Evolutionary conservation across 2,888 invertebrate species (phyloP), one percentile per base, ranked within the genome.

Genomic region (Standfussiana lucernea): DNA sequence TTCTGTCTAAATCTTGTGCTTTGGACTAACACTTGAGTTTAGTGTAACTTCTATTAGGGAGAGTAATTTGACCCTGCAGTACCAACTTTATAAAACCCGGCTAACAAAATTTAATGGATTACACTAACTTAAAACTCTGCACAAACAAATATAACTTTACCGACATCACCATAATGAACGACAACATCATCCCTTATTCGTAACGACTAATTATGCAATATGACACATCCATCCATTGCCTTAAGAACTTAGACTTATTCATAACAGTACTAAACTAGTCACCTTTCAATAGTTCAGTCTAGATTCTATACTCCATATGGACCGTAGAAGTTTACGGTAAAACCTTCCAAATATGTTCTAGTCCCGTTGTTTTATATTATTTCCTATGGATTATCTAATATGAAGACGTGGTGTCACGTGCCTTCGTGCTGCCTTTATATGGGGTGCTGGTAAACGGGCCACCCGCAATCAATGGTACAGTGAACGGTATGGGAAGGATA

Each of bases 371-470:
- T 71, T 72, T 42, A 80, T 80, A 75, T 64, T 80, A 64, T 68
- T 82, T 80, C 78, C 61, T 85, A 77, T 82, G 62, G 21, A 82
- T 83, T 85, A 75, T 78, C 74, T 75, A 83, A 81, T 81, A 81
- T 76, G 45, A 61, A 62, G 68, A 77, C 72, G 68, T 53, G 65
- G 45, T 18, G 61, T 53, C 82, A 78, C 82, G 83, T 83, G n/a
- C 71, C 28, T 13, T n/a, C 67, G 24, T 37, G 47, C 1, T 45
- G 45, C 40, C 75, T 42, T 28, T 80, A 77, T 80, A 75, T 47
- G 81, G 75, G 68, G 6, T 18, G 13, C 62, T 62, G 28, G 24
- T 67, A 67, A 72, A 50, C 35, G 72, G 83, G 69, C 83, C 83
- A 83, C 86, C 71, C 83, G 50, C 61, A 59, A 62, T 32, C 64